Evolutionary conservation across 1,140 invertebrate species (phyloP).

Genomic region (Hirudo medicinalis): DNA sequence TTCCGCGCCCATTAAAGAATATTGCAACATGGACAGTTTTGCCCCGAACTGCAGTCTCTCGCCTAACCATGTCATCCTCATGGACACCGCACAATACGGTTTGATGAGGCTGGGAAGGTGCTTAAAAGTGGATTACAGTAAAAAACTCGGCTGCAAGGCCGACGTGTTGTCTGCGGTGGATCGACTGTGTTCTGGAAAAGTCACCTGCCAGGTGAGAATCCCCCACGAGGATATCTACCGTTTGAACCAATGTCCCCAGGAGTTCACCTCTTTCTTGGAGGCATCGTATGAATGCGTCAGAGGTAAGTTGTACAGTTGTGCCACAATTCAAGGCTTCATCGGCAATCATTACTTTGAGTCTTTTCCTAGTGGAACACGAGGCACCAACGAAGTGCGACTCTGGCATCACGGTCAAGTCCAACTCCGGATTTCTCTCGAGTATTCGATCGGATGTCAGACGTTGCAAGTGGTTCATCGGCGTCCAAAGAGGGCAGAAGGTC

Average conservation of each 20-base stretch:
- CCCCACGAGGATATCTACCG: constrained; percentile 11
- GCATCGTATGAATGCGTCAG: constrained; percentile 19
- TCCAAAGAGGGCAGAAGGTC: not conserved
- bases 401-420: not conserved
- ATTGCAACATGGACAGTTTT: constrained; percentile 12
- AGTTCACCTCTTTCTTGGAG: constrained; percentile 18
- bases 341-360: no score
- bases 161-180: constrained; percentile 20
- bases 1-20: constrained; percentile 9
- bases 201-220: constrained; percentile 13
- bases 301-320: not conserved
- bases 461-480: not conserved
- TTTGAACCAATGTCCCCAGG: constrained; percentile 18
- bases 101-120: constrained; percentile 8
- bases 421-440: not conserved
- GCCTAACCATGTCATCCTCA: constrained; percentile 6
- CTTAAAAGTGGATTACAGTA: not conserved
- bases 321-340: no score
- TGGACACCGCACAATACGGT: constrained; percentile 13
- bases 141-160: constrained; percentile 17
- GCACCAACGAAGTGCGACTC: not conserved
- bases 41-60: not conserved
- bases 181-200: constrained; percentile 18
- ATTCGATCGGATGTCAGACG: not conserved
- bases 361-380: not conserved